Evolutionary conservation across 1,140 invertebrate genomes (phyloP).

Genomic region (Brachionus rotundiformis): DNA sequence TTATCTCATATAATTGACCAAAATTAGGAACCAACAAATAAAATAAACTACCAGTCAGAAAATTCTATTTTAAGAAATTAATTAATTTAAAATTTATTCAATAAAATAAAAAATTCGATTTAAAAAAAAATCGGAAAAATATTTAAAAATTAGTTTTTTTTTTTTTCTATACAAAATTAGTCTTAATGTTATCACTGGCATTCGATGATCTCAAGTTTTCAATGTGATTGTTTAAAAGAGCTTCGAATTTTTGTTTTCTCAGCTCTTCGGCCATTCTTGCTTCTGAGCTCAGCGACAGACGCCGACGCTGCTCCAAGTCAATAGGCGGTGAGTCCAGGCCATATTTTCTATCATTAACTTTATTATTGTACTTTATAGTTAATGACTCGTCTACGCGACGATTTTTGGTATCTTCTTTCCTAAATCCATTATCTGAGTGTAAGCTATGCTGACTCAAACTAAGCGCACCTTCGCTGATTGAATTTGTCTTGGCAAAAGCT

Average conservation of each 20-base stretch:
- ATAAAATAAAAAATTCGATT: slow-evolving; percentile 24
- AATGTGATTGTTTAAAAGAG: slow-evolving; percentile 7
- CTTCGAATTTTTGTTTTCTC: slow-evolving; percentile 32
- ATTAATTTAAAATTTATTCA: slow-evolving; percentile 4
- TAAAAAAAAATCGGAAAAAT: slow-evolving; percentile 8
- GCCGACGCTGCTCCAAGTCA: neutral
- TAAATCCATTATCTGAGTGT: neutral
- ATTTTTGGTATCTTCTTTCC: neutral
- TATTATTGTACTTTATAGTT: neutral
- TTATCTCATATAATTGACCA: too few species aligned
- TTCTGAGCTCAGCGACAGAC: neutral
- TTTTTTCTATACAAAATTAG: slow-evolving; percentile 36
- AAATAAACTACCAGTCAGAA: too few species aligned
- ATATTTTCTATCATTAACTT: neutral
- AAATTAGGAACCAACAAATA: too few species aligned
- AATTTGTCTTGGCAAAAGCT: neutral
- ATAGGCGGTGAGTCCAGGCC: neutral
- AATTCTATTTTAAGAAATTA: too few species aligned
- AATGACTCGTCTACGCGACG: slow-evolving; percentile 16
- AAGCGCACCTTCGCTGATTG: neutral
- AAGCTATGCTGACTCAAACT: slow-evolving; percentile 22
- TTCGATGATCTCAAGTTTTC: slow-evolving; percentile 12
- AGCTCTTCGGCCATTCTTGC: neutral
- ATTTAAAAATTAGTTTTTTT: neutral
- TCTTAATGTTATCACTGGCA: neutral